phyloP scores from a whole-genome alignment of 37 sponge, comb jelly and placozoan species.

The Beroe forskalii region DNA sequence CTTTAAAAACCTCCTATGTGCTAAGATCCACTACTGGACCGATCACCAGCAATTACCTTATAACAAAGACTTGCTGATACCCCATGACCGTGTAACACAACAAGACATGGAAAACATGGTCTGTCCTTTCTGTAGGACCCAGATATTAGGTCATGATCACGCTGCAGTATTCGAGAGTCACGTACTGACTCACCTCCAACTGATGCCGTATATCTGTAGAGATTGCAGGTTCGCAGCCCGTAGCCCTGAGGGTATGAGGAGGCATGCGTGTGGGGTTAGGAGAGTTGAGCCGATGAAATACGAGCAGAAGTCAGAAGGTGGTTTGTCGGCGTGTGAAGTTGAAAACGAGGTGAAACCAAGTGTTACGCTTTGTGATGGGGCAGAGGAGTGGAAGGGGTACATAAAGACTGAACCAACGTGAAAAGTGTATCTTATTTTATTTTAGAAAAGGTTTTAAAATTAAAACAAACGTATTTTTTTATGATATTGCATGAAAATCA shows the following conservation, averaged over 20 bases:
- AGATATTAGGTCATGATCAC: background rate
- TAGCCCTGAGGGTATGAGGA: background rate
- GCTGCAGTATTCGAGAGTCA: background rate
- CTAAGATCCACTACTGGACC: conserved; percentile 33
- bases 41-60: conserved; percentile 4
- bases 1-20: conserved; percentile 13
- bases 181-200: conserved; percentile 30
- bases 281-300: background rate
- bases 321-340: background rate
- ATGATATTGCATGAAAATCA: no score
- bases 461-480: no score
- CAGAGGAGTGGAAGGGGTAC: no score
- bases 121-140: background rate
- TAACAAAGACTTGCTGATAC: background rate
- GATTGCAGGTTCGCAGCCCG: background rate
- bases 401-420: no score
- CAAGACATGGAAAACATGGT: background rate
- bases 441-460: no score
- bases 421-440: no score
- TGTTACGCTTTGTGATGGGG: background rate
- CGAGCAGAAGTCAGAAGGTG: background rate
- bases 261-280: background rate
- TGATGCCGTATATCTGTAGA: background rate
- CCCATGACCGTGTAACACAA: background rate
- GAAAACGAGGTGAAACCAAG: background rate